A percentile compares a stretch with the other conserved stretches of the same genome.
Conservation (phyloP, 2,113 vertebrate species). For the Platysternon megacephalum region DNA sequence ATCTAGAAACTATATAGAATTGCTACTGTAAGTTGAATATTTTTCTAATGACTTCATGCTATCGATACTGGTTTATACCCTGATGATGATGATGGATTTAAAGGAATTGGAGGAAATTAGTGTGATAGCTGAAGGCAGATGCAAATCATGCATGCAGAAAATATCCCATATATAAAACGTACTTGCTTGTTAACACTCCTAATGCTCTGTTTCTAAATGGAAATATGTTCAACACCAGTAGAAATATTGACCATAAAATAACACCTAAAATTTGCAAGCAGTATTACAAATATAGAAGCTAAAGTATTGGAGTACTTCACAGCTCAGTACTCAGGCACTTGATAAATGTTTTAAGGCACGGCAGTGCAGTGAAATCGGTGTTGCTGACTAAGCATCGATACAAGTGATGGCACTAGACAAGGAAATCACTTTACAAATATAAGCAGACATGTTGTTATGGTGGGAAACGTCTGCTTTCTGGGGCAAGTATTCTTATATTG, state of each 20-base stretch:
- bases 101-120: neutral
- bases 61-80: neutral
- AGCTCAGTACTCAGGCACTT: neutral
- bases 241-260: neutral
- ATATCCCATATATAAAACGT: neutral
- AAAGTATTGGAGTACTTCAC: neutral
- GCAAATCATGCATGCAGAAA: neutral
- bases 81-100: constrained; percentile 16
- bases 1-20: too few relatives aligned
- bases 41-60: neutral
- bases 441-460: too few relatives aligned
- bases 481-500: too few relatives aligned
- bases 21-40: too few relatives aligned
- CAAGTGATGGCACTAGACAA: neutral
- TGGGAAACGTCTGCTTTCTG: too few relatives aligned
- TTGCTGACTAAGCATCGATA: neutral
- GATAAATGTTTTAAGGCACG: neutral
- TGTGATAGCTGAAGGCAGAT: neutral
- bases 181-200: neutral
- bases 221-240: too few relatives aligned
- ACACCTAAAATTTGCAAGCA: neutral
- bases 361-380: neutral
- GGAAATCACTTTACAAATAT: neutral
- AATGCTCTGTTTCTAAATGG: too few relatives aligned
- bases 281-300: neutral